phyloP scores from a whole-genome alignment of 2,797 vertebrate species.

The Ctenosaura bakeri region DNA sequence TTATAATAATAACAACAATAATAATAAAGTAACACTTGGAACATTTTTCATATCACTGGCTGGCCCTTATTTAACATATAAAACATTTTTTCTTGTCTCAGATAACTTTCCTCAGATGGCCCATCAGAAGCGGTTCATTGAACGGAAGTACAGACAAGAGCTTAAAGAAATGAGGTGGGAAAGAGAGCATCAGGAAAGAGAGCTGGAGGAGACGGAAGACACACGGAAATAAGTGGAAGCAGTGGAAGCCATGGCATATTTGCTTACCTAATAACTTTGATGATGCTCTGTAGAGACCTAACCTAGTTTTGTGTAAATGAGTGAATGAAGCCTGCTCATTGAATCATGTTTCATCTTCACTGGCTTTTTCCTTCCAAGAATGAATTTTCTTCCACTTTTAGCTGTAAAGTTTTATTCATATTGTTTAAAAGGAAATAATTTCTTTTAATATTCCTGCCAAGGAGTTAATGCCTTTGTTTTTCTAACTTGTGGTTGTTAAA shows the following conservation, averaged over 20 bases:
- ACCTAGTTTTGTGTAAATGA: constrained; percentile 73
- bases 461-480: constrained; percentile 61
- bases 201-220: constrained; percentile 89
- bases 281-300: constrained; percentile 68
- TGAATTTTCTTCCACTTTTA: constrained; percentile 62
- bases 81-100: constrained; percentile 83
- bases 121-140: constrained; percentile 99
- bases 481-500: constrained; percentile 59
- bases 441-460: constrained; percentile 62
- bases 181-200: constrained; percentile 93
- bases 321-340: constrained; percentile 72
- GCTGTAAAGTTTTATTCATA: constrained; percentile 57
- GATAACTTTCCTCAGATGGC: constrained; percentile 99
- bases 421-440: constrained; percentile 46
- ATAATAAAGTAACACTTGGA: not conserved
- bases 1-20: constrained; percentile 4
- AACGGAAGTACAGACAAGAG: constrained; percentile 98
- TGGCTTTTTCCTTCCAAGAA: constrained; percentile 33
- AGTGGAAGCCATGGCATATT: constrained; percentile 63
- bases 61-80: constrained; percentile 76
- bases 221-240: constrained; percentile 85
- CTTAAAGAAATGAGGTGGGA: constrained; percentile 99
- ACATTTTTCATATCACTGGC: constrained; percentile 50
- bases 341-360: constrained; percentile 58
- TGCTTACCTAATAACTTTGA: constrained; percentile 76